These are phyloP conservation scores for Notarius quadriscutis DNA, from an alignment of 2,113 vertebrate genomes.

Conservation along the genomic window DNA sequence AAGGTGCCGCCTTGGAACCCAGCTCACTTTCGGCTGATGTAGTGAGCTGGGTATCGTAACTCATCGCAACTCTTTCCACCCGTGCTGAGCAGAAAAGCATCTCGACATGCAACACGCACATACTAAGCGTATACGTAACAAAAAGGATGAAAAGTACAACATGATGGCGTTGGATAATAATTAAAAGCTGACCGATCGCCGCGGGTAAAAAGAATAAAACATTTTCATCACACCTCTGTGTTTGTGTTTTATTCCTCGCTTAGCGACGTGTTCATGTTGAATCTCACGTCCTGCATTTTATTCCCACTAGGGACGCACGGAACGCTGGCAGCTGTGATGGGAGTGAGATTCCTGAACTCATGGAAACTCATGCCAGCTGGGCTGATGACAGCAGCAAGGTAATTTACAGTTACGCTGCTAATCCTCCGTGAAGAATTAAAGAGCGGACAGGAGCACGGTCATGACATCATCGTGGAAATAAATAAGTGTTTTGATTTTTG, in stretches of 20 bases:
- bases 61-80: no score
- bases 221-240: background rate
- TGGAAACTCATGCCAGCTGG: slow-evolving; percentile 93
- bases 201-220: background rate
- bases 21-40: no score
- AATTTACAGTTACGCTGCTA: slow-evolving; percentile 34
- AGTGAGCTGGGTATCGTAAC: no score
- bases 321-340: slow-evolving; percentile 84
- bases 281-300: background rate
- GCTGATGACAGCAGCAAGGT: slow-evolving; percentile 86
- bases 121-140: no score
- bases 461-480: background rate
- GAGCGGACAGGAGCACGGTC: background rate
- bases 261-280: background rate
- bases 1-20: no score
- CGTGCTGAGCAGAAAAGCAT: no score
- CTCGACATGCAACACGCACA: no score
- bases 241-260: background rate
- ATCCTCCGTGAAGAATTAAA: background rate
- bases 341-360: slow-evolving; percentile 84
- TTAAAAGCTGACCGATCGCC: background rate
- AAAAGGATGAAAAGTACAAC: background rate
- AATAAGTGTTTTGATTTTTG: slow-evolving; percentile 1
- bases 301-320: slow-evolving; percentile 78
- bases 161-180: background rate